phyloP scores from a whole-genome alignment of 2,888 invertebrate genomes.

The Hydriomena furcata region DNA sequence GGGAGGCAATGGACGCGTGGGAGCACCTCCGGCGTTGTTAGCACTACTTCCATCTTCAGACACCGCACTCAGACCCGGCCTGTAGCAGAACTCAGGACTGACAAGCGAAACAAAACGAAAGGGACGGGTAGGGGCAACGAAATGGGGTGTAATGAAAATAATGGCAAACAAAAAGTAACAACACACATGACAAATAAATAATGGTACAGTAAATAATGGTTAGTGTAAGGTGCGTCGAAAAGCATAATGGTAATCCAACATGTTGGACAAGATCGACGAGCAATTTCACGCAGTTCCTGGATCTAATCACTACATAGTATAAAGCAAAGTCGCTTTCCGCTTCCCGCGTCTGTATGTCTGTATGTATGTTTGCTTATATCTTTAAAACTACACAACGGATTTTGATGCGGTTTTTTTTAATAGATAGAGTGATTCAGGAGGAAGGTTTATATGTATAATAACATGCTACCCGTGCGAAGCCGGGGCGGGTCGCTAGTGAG shows the following conservation, averaged over 20 bases:
- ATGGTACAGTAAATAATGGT: background rate
- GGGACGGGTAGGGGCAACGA: conserved; percentile 40
- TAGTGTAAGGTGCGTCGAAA: background rate
- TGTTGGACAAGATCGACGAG: too few species aligned
- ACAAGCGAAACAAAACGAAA: conserved; percentile 65
- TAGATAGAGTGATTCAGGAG: too few species aligned
- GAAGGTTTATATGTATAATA: too few species aligned
- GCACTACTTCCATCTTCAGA: conserved; percentile 41
- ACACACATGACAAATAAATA: conserved; percentile 20
- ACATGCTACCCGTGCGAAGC: too few species aligned
- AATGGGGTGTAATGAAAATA: conserved; percentile 41
- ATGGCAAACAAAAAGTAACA: conserved; percentile 44
- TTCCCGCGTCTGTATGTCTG: too few species aligned
- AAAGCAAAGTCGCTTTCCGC: too few species aligned
- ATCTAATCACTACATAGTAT: too few species aligned
- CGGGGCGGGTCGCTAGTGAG: too few species aligned
- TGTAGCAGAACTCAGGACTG: conserved; percentile 93
- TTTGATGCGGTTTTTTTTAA: too few species aligned
- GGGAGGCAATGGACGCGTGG: conserved; percentile 96
- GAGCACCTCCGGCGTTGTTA: conserved; percentile 87
- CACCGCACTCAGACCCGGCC: conserved; percentile 85
- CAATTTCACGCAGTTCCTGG: too few species aligned
- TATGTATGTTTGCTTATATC: too few species aligned
- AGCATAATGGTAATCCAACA: background rate
- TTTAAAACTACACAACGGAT: too few species aligned